Base-by-base conservation (phyloP, 2,888 invertebrate genomes). In the Mimas tiliae region DNA sequence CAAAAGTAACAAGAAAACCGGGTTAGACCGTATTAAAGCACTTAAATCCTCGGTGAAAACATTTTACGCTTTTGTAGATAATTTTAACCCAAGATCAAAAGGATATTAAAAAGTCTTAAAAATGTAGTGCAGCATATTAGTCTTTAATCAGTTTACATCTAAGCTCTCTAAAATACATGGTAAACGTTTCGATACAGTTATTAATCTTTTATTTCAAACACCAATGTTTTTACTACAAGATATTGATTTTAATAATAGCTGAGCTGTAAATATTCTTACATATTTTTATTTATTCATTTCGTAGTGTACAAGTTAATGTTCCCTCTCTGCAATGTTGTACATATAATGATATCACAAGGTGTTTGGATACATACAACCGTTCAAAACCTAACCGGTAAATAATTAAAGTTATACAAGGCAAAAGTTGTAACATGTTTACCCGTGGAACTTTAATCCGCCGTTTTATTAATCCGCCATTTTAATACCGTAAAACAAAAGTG, bases 41-140 rank as follows among this genome's bases (percentile, higher is more conserved):
- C 58, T 55, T 47, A 55, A 12, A 58, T 33, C 14, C 34, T 48
- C 12, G 19, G 21, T 33, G 38, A 58, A 65, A 19, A 58, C 12
- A 65, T 34, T 65, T 19, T 14, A 6, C 19, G 47, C 55, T 34
- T 21, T 14, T 64, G 55, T 55, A 55, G 38, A 27, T 48, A 58
- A 63, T 69, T 58, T 65, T 67, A 62, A 64, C 62, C 42, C 65
- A 62, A 71, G 73, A 74, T 74, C 75, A 74, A 74, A 73, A 68
- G 68, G 63, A 67, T 67, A 65, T 21, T 48, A 55, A 33, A n/a
- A 47, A 48, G 27, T 19, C 38, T 64, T 64, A 21, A 64, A 33
- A 48, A 3, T 34, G 48, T 65, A 65, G 14, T 65, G 55, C 48
- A 14, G 27, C 8, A 34, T 58, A 50, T 34, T 47, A 58, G 66